Evolutionary conservation across 2,888 invertebrate genomes (phyloP).

Genomic region (Caradrina kadenii): DNA sequence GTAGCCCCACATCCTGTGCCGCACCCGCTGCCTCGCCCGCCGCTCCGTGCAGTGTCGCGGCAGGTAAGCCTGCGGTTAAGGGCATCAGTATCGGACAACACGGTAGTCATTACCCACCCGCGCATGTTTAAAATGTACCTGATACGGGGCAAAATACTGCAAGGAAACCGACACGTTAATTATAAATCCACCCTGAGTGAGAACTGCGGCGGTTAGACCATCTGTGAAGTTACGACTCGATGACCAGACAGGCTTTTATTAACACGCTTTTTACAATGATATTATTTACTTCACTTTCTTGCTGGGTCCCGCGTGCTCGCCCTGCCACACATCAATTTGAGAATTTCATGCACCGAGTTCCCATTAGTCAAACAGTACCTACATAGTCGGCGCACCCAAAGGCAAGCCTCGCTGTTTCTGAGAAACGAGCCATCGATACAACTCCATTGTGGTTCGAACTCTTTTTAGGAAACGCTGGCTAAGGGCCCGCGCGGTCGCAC

Average conservation of each 20-base stretch:
- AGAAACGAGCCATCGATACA: conserved; percentile 51
- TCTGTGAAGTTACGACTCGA: conserved; percentile 17
- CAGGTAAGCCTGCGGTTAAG: conserved; percentile 48
- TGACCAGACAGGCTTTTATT: conserved; percentile 14
- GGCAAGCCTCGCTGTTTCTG: conserved; percentile 42
- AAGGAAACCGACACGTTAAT: conserved; percentile 23
- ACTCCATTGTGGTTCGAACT: conserved; percentile 46
- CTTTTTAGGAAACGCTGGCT: conserved; percentile 52
- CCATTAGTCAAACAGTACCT: conserved; percentile 39
- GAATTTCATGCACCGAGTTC: conserved; percentile 26
- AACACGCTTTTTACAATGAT: background rate
- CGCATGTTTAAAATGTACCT: conserved; percentile 28
- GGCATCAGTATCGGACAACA: conserved; percentile 50
- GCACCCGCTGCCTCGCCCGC: too few relatives aligned
- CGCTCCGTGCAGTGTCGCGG: conserved; percentile 20
- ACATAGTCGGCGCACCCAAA: conserved; percentile 41
- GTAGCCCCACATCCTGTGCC: conserved; percentile 42
- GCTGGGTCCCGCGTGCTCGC: background rate
- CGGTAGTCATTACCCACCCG: conserved; percentile 28
- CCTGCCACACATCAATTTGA: conserved; percentile 11
- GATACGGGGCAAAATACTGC: conserved; percentile 13
- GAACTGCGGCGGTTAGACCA: conserved; percentile 23
- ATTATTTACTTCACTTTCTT: background rate
- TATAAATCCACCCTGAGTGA: conserved; percentile 37
- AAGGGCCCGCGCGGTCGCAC: conserved; percentile 41